Percentiles rank a stretch among this genome's conserved stretches.
Conservation (phyloP, 2,113 vertebrate species). For the Aegypius monachus region DNA sequence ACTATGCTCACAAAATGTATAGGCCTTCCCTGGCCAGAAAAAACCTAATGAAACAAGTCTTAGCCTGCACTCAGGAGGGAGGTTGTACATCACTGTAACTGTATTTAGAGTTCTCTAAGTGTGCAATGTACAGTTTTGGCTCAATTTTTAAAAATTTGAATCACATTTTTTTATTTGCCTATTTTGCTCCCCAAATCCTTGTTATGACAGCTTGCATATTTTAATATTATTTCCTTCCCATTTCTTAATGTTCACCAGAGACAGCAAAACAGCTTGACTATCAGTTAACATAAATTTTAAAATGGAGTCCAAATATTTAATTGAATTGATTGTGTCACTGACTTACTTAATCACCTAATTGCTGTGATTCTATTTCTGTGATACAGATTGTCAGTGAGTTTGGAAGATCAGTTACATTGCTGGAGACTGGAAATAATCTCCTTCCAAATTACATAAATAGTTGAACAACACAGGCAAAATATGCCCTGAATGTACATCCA, state of each 20-base stretch:
- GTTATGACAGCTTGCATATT: neutral
- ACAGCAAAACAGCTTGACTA: neutral
- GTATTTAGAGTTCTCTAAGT: neutral
- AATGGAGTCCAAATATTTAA: neutral
- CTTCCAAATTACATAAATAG: conserved; percentile 30
- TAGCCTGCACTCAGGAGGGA: neutral
- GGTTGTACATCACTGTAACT: neutral
- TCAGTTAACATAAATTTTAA: neutral
- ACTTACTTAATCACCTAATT: conserved; percentile 9
- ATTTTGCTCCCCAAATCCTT: neutral
- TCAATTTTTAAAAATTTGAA: neutral
- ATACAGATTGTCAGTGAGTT: neutral
- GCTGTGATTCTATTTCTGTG: neutral
- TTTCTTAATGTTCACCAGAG: neutral
- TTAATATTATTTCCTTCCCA: neutral
- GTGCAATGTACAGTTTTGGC: neutral
- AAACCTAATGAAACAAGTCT: neutral
- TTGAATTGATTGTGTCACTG: conserved; percentile 4
- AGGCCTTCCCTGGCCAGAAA: neutral
- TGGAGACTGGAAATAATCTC: conserved; percentile 3
- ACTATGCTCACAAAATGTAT: neutral
- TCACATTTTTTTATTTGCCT: neutral
- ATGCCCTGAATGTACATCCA: conserved; percentile 12
- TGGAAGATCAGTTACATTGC: neutral
- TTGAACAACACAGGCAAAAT: conserved; percentile 14